These are phyloP conservation scores for Euplagia quadripunctaria DNA, from an alignment of 2,888 invertebrate species.

Conservation along the genomic window DNA sequence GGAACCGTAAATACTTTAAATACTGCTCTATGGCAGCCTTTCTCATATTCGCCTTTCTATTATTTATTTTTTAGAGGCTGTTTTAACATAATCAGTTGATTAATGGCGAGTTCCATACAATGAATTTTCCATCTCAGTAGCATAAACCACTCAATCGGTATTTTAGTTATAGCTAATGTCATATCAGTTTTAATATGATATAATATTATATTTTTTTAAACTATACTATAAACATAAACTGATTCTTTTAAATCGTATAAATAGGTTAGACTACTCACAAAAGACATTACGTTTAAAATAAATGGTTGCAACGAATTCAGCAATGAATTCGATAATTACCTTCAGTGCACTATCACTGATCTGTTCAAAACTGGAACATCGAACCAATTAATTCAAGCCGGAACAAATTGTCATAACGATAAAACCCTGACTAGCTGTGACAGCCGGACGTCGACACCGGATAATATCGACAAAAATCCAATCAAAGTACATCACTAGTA, in stretches of 20 bases:
- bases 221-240: too few relatives aligned
- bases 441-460: constrained; percentile 28
- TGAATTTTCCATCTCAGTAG: background rate
- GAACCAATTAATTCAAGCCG: constrained; percentile 34
- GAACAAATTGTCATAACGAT: constrained; percentile 29
- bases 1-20: background rate
- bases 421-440: constrained; percentile 28
- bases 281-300: background rate
- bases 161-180: too few relatives aligned
- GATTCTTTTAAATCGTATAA: background rate
- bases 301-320: background rate
- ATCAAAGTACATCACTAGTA: constrained; percentile 54
- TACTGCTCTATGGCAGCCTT: background rate
- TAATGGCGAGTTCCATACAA: background rate
- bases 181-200: too few relatives aligned
- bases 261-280: background rate
- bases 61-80: background rate
- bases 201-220: too few relatives aligned
- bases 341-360: constrained; percentile 10
- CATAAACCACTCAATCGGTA: background rate
- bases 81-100: background rate
- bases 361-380: constrained; percentile 14
- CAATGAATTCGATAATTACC: too few relatives aligned
- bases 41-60: background rate
- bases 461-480: constrained; percentile 49